Evolutionary conservation across 2,113 vertebrate genomes (phyloP).

Genomic region (Nannobrachium achirus): DNA sequence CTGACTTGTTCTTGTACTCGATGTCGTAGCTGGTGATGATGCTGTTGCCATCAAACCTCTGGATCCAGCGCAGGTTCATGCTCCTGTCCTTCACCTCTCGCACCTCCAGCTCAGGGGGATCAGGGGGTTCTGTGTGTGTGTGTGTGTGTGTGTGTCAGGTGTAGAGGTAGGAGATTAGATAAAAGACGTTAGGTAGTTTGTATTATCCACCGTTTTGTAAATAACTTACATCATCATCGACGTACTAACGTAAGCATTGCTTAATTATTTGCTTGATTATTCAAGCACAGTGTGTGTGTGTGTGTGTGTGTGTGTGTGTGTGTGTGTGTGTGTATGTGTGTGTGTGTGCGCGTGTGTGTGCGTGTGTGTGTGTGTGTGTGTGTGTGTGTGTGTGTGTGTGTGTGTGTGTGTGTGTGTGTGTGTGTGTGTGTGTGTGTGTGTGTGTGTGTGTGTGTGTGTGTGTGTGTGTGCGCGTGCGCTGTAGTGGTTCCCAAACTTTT

Average conservation of each 20-base stretch:
- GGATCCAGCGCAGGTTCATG: conserved; percentile 98
- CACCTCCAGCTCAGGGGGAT: conserved; percentile 95
- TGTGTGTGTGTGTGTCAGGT: neutral
- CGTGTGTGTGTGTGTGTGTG: neutral
- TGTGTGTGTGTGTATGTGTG: conserved; percentile 3
- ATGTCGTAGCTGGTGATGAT: conserved; percentile 98
- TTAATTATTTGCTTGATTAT: neutral
- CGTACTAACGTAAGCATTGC: no score
- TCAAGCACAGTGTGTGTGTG: neutral
- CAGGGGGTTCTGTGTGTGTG: conserved; percentile 88
- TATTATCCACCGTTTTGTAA: no score
- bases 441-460: conserved; percentile 7
- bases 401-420: conserved; percentile 1
- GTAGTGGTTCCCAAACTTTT: no score
- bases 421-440: neutral
- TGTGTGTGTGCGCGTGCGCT: no score
- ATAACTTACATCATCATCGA: no score
- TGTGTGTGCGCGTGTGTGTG: neutral
- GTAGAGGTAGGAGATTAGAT: neutral
- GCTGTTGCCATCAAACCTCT: conserved; percentile 97
- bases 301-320: neutral
- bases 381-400: neutral
- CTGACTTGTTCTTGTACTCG: conserved; percentile 98
- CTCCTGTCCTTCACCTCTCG: conserved; percentile 96
- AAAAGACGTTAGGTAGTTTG: neutral